Percentiles rank a stretch among this genome's conserved stretches.
Evolutionary conservation across 2,888 invertebrate species (phyloP).

Genomic region (Diogma glabrata): DNA sequence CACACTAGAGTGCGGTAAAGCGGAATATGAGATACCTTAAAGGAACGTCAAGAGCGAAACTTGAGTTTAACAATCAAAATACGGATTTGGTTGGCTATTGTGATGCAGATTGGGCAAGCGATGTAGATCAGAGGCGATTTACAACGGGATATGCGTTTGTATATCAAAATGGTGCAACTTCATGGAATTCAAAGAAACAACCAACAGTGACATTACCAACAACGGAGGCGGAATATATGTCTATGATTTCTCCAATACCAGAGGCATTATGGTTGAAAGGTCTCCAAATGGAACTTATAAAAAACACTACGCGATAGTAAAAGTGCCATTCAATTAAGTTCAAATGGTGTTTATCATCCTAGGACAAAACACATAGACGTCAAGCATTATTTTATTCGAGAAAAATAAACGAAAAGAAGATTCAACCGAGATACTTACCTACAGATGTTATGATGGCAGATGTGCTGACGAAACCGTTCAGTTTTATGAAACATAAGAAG

Average conservation of each 20-base stretch:
- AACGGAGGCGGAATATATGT: conserved; percentile 1
- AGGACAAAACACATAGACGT: conserved; percentile 6
- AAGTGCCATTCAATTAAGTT: conserved; percentile 7
- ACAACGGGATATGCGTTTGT: too few species aligned
- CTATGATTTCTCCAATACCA: conserved; percentile 13
- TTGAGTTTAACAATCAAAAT: conserved; percentile 4
- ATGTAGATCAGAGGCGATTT: too few species aligned
- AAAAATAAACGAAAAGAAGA: too few species aligned
- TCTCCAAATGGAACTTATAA: conserved; percentile 9
- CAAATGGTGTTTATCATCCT: not conserved
- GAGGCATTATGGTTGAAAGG: conserved; percentile 15
- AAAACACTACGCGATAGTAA: not conserved
- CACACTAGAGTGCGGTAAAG: conserved; percentile 10
- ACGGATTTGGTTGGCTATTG: too few species aligned
- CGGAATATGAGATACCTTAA: too few species aligned
- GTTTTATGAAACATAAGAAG: too few species aligned
- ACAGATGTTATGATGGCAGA: too few species aligned
- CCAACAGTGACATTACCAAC: not conserved
- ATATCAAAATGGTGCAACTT: too few species aligned
- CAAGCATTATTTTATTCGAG: conserved; percentile 1
- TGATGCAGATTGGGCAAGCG: too few species aligned
- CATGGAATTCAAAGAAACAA: too few species aligned
- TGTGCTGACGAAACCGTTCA: too few species aligned
- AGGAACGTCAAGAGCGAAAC: not conserved
- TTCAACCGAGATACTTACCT: too few species aligned